Percentiles rank a stretch among this genome's conserved stretches.
phyloP scores from a whole-genome alignment of 2,113 vertebrate genomes.

The Ameiurus melas region DNA sequence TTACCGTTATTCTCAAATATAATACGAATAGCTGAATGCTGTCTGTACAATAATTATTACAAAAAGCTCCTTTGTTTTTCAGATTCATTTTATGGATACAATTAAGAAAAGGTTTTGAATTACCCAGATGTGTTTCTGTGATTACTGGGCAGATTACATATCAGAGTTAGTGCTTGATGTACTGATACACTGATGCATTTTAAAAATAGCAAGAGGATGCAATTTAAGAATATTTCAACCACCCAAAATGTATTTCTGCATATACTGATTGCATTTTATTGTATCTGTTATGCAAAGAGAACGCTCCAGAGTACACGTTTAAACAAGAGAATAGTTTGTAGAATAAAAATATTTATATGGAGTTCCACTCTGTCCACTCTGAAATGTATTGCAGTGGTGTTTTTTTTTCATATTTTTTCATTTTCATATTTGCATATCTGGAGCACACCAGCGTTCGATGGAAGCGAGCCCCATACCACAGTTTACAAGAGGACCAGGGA shows the following conservation, averaged over 20 bases:
- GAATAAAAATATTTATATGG: not conserved
- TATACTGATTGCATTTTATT: not conserved
- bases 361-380: not conserved
- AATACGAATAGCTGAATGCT: not conserved
- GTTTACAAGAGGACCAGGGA: not conserved
- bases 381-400: not conserved
- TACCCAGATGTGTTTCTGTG: not conserved
- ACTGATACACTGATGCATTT: not conserved
- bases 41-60: not conserved
- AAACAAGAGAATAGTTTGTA: not conserved
- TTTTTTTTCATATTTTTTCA: no score
- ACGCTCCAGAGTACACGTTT: not conserved
- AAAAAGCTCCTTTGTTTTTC: no score
- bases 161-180: not conserved
- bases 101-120: not conserved
- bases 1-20: not conserved
- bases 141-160: not conserved
- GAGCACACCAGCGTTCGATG: not conserved
- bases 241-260: not conserved
- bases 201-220: not conserved
- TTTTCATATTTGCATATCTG: not conserved
- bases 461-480: not conserved
- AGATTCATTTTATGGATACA: not conserved
- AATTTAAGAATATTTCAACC: no score
- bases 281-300: not conserved